Percentiles rank a stretch among this genome's conserved stretches.
phyloP scores from a whole-genome alignment of 2,113 vertebrate species.

The Microtus montanus region DNA sequence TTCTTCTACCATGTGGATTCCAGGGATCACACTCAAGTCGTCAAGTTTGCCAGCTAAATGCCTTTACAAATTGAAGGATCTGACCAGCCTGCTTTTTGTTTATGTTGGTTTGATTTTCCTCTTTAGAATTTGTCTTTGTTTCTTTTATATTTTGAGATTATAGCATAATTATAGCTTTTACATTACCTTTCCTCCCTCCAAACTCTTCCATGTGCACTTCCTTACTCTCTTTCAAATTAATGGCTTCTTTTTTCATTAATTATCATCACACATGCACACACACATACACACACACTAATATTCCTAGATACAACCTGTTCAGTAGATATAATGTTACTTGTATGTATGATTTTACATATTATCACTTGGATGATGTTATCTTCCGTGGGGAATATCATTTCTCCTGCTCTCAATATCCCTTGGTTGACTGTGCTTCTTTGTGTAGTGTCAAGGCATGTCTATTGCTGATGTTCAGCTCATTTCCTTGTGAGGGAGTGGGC shows the following conservation, averaged over 20 bases:
- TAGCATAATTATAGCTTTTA: not conserved
- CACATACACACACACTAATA: not conserved
- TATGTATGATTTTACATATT: not conserved
- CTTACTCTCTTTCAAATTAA: not conserved
- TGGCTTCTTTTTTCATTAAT: not conserved
- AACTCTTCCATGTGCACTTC: not conserved
- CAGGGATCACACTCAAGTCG: not conserved
- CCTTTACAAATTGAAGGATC: not conserved
- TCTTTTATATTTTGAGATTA: not conserved
- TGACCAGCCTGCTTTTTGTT: not conserved
- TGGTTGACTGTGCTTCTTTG: not conserved
- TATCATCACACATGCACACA: not conserved
- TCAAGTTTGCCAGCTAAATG: not conserved
- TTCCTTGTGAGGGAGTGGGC: too few species aligned
- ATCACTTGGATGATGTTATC: not conserved
- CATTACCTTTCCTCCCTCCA: not conserved
- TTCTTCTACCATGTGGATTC: not conserved
- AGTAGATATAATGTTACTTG: not conserved
- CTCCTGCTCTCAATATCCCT: not conserved
- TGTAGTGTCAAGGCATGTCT: not conserved
- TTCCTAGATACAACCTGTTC: not conserved
- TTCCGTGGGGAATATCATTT: not conserved
- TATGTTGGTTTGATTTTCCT: not conserved
- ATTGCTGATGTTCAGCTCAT: not conserved
- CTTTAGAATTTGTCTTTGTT: not conserved